A percentile compares a stretch with the other conserved stretches of the same genome.
phyloP scores from a whole-genome alignment of 2,888 invertebrate species.

The Druceiella hillmani region DNA sequence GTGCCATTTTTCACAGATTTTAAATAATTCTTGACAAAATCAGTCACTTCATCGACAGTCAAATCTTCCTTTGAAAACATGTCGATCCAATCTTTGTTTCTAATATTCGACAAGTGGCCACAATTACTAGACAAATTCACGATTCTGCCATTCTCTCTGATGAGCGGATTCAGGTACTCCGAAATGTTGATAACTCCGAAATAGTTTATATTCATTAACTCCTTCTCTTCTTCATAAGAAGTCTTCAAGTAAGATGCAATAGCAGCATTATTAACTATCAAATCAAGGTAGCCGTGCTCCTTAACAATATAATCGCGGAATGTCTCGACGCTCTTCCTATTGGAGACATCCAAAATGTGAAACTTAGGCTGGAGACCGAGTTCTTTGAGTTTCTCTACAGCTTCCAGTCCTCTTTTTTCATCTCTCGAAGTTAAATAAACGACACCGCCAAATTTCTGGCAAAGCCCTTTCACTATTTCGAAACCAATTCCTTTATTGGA shows the following conservation, averaged over 20 bases:
- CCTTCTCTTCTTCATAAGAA: constrained; percentile 62
- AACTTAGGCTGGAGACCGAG: constrained; percentile 50
- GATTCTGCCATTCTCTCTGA: constrained; percentile 64
- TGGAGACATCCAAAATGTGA: constrained; percentile 65
- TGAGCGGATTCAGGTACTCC: constrained; percentile 62
- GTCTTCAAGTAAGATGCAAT: constrained; percentile 60
- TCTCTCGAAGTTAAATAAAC: constrained; percentile 62
- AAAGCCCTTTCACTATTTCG: constrained; percentile 55
- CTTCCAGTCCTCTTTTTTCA: constrained; percentile 44
- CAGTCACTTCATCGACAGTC: constrained; percentile 46
- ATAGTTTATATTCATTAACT: constrained; percentile 67
- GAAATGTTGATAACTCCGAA: constrained; percentile 61
- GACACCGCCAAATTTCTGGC: constrained; percentile 52
- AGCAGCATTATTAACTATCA: constrained; percentile 75
- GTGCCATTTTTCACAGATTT: constrained; percentile 48
- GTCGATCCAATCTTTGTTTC: constrained; percentile 44
- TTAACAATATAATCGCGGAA: constrained; percentile 55
- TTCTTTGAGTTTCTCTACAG: constrained; percentile 48
- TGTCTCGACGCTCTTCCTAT: constrained; percentile 53
- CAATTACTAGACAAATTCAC: constrained; percentile 67
- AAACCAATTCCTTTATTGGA: constrained; percentile 62
- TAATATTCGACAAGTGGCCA: constrained; percentile 48
- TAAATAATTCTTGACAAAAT: constrained; percentile 53
- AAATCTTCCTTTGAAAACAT: constrained; percentile 42
- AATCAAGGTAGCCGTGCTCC: constrained; percentile 63